Evolutionary conservation across 2,797 vertebrate species (phyloP).

Genomic region (Echeneis naucrates): DNA sequence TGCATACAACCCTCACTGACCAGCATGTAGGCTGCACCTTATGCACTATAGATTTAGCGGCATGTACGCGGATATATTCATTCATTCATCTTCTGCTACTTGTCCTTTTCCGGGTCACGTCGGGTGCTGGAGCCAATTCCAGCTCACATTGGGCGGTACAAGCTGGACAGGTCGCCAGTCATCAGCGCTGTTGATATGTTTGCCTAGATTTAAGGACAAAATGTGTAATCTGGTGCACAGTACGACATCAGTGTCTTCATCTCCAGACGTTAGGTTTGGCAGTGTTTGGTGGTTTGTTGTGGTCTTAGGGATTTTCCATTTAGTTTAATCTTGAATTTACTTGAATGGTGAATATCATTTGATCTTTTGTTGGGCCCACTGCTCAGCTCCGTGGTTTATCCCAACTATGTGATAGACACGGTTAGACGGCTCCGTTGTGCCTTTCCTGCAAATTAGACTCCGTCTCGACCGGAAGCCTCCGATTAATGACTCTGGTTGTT

Average conservation of each 20-base stretch:
- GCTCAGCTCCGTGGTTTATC: slow-evolving; percentile 1
- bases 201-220: not conserved
- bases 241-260: not conserved
- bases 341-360: not conserved
- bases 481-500: slow-evolving; percentile 61
- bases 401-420: slow-evolving; percentile 13
- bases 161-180: no score
- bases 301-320: not conserved
- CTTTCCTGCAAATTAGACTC: slow-evolving; percentile 45
- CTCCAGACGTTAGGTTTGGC: not conserved
- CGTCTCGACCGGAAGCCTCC: slow-evolving; percentile 66
- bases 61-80: not conserved
- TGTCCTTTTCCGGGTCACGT: no score
- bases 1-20: not conserved
- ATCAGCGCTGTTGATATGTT: no score
- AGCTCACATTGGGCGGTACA: no score
- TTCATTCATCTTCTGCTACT: no score
- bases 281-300: not conserved
- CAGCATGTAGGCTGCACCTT: no score
- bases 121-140: no score
- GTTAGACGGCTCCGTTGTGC: slow-evolving; percentile 16
- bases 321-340: no score
- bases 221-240: not conserved
- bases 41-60: no score
- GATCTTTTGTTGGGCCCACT: not conserved